Evolutionary conservation across 2,797 vertebrate genomes (phyloP), one percentile per base, ranked within the genome.

Genomic region (Poecile montanus): DNA sequence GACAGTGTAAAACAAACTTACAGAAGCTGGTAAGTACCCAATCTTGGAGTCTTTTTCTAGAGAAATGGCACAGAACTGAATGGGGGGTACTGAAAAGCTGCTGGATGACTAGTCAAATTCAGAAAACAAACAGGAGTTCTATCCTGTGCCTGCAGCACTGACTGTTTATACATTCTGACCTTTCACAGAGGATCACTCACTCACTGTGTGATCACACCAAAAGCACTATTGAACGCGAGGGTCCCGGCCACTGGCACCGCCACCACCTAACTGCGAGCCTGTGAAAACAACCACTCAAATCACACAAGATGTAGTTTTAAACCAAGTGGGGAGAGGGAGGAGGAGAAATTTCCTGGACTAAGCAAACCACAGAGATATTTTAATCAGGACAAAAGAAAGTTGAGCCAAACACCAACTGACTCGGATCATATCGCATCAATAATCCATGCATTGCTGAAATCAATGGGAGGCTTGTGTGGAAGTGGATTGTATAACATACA

Each of bases 361-460:
- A 85, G 66, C 22, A 47, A 84, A 89, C 67, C 91, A 76, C 51
- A 76, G 84, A 91, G 85, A 78, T 78, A 89, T 85, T 94, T 96
- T 85, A 91, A 94, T 88, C 72, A 79, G 79, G 85, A 78, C 65
- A 95, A 95, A 89, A 78, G 88, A 72, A 78, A 68, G 63, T 18
- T 83, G 91, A 94, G 88, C 85, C 61, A 90, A 94, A 90, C 65
- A 83, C 89, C 86, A 88, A 95, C 77, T 95, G 92, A 89, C 79
- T 91, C 18, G 30, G 91, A 93, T 94, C 94, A 77, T 91, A 95
- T 85, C 78, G 0, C 94, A 96, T 93, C 84, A 78, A 91, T 96
- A 90, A 94, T 95, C 93, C 94, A 91, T 3, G 61, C 82, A 80
- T 71, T 66, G 78, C 60, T 77, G 76, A 65, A 95, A 94, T 94